These are phyloP conservation scores for Streptopelia turtur DNA, from an alignment of 2,797 vertebrate species.

Conservation along the genomic window DNA sequence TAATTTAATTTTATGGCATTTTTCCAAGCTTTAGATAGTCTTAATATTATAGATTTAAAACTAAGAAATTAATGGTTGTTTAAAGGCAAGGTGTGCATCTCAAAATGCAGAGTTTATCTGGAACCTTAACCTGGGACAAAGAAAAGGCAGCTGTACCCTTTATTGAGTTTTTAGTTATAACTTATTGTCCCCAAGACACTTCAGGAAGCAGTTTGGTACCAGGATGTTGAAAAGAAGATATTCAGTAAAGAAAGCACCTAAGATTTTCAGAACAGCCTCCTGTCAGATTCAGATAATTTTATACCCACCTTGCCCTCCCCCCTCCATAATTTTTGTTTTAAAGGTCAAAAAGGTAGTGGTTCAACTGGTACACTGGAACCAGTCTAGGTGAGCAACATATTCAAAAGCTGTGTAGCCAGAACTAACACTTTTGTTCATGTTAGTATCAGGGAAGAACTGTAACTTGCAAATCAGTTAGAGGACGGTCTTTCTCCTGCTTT, in stretches of 20 bases:
- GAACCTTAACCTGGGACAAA: neutral
- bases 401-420: neutral
- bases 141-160: neutral
- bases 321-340: neutral
- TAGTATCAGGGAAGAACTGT: neutral
- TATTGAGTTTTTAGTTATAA: neutral
- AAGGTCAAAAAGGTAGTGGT: neutral
- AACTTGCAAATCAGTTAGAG: neutral
- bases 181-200: accelerated
- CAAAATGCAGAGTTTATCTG: neutral
- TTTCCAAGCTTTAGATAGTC: slow-evolving; percentile 35
- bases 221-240: neutral
- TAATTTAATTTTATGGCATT: slow-evolving; percentile 33
- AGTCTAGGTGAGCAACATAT: neutral
- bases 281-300: neutral
- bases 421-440: neutral
- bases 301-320: neutral
- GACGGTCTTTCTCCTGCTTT: neutral
- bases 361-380: neutral
- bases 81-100: slow-evolving; percentile 46
- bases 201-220: neutral
- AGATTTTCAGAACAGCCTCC: neutral
- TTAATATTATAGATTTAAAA: slow-evolving; percentile 48
- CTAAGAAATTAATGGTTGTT: slow-evolving; percentile 28
- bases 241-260: neutral